Evolutionary conservation across 92 coral and sea anemone species (phyloP).

Genomic region (Porites divaricata): DNA sequence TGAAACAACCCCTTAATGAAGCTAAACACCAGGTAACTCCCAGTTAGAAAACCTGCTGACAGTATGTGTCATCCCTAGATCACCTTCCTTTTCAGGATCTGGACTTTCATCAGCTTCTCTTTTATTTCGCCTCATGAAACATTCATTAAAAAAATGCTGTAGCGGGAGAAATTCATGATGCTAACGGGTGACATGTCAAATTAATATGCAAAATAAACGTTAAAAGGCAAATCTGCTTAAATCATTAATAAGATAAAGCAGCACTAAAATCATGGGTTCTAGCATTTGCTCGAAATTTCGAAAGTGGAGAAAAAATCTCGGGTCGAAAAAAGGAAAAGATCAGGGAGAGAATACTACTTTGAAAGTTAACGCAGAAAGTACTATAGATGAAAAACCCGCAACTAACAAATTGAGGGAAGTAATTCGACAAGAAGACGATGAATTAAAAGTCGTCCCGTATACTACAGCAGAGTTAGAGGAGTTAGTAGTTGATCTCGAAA

Average conservation of each 20-base stretch:
- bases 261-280: conserved; percentile 28
- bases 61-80: too few species aligned
- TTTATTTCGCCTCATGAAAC: neutral
- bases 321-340: neutral
- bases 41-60: too few species aligned
- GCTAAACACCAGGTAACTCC: too few species aligned
- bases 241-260: neutral
- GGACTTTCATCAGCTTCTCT: too few species aligned
- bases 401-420: neutral
- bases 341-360: neutral
- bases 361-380: too few species aligned
- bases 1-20: too few species aligned
- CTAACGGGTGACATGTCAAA: conserved; percentile 23
- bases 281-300: conserved; percentile 29
- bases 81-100: too few species aligned
- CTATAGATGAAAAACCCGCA: too few species aligned
- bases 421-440: conserved; percentile 27
- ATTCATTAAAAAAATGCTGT: neutral
- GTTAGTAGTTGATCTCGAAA: conserved; percentile 13
- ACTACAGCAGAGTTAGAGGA: conserved; percentile 15
- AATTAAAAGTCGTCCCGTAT: conserved; percentile 14
- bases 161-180: neutral
- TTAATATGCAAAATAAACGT: conserved; percentile 18
- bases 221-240: neutral
- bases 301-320: conserved; percentile 28